These are phyloP conservation scores for Acyrthosiphon pisum DNA, from an alignment of 1,140 invertebrate species.

Conservation along the genomic window DNA sequence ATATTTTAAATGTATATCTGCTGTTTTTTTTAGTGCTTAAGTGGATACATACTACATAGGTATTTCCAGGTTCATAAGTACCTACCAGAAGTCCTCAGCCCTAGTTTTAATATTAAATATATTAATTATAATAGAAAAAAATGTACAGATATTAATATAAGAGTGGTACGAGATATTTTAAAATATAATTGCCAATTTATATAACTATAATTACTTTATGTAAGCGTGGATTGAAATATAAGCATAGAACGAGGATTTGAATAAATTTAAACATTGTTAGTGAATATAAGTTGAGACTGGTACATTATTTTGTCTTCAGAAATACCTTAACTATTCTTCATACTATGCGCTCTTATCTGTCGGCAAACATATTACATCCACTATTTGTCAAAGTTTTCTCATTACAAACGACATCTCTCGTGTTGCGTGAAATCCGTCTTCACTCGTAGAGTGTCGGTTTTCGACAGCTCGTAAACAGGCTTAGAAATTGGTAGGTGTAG, in stretches of 20 bases:
- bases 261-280: conserved; percentile 16
- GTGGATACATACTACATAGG: too few relatives aligned
- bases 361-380: conserved; percentile 33
- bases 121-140: too few relatives aligned
- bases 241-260: background rate
- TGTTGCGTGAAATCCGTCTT: conserved; percentile 42
- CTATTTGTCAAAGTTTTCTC: conserved; percentile 57
- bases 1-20: too few relatives aligned
- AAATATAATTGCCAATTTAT: background rate
- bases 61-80: too few relatives aligned
- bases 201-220: background rate
- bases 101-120: too few relatives aligned
- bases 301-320: conserved; percentile 11
- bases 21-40: too few relatives aligned
- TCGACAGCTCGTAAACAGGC: conserved; percentile 43
- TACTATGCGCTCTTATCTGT: conserved; percentile 32
- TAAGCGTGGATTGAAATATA: background rate
- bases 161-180: background rate
- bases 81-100: too few relatives aligned
- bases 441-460: conserved; percentile 15
- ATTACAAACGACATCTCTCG: conserved; percentile 49
- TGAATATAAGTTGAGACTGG: background rate
- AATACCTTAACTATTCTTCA: conserved; percentile 17
- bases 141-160: background rate
- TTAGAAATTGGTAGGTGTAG: background rate